Evolutionary conservation across 2,888 invertebrate genomes (phyloP).

Genomic region (Lochmaea capreae): DNA sequence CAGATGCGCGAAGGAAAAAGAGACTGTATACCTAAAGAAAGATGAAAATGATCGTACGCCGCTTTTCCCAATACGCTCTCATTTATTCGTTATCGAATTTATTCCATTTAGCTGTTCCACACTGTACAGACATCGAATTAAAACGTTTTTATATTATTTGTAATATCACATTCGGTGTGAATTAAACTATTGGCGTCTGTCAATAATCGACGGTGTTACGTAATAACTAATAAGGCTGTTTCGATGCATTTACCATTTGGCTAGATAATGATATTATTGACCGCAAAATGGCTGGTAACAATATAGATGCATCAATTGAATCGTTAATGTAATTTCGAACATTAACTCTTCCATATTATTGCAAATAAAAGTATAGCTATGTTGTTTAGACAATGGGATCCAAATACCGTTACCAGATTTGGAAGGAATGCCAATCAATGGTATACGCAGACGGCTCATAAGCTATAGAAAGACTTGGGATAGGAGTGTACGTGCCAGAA

Average conservation of each 20-base stretch:
- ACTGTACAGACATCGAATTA: neutral
- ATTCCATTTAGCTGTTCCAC: no score
- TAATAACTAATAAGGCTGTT: constrained; percentile 7
- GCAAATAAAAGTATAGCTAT: neutral
- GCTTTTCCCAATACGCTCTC: no score
- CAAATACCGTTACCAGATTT: no score
- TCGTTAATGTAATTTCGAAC: neutral
- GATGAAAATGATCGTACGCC: no score
- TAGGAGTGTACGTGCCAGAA: no score
- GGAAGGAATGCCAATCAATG: no score
- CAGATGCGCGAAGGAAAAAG: no score
- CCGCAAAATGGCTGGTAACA: constrained; percentile 1
- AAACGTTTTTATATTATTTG: neutral
- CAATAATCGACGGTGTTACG: neutral
- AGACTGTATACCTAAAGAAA: no score
- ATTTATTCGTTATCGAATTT: no score
- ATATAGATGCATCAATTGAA: constrained; percentile 7
- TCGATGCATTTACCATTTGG: constrained; percentile 2
- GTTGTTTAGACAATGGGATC: no score
- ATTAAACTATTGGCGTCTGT: neutral
- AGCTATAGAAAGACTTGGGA: no score
- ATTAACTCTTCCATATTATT: neutral
- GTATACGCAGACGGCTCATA: no score
- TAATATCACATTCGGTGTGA: neutral
- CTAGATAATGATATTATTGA: constrained; percentile 2